phyloP scores from a whole-genome alignment of 2,888 invertebrate genomes.

The Agrilus cyanescens region DNA sequence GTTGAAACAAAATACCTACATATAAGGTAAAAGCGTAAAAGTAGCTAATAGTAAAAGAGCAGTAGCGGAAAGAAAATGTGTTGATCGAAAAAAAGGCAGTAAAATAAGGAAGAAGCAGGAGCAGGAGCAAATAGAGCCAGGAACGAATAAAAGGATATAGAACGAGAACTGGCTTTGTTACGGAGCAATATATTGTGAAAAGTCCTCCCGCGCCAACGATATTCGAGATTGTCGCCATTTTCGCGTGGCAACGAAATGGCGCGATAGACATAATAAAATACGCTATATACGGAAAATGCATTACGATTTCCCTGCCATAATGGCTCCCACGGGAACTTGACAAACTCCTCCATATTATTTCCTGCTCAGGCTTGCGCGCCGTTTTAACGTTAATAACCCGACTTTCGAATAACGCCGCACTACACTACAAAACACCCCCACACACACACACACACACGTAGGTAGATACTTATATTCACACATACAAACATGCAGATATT shows the following conservation, averaged over 20 bases:
- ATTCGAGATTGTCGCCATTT: constrained; percentile 35
- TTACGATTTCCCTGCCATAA: constrained; percentile 35
- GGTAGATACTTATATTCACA: too few relatives aligned
- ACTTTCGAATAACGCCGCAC: constrained; percentile 14
- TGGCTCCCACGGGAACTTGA: constrained; percentile 31
- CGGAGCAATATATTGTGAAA: constrained; percentile 20
- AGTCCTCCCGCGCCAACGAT: constrained; percentile 31
- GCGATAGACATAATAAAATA: constrained; percentile 38
- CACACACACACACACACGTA: too few relatives aligned
- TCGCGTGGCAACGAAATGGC: constrained; percentile 26
- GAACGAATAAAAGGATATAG: neutral
- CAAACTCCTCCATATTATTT: constrained; percentile 34
- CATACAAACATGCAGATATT: too few relatives aligned
- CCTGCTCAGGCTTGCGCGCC: constrained; percentile 24
- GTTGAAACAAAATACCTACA: too few relatives aligned
- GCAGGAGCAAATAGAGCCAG: too few relatives aligned
- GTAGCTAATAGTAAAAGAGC: too few relatives aligned
- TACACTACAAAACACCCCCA: too few relatives aligned
- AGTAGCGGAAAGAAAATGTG: too few relatives aligned
- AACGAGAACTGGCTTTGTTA: constrained; percentile 12
- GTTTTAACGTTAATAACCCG: constrained; percentile 32
- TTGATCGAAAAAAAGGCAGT: neutral
- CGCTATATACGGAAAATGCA: constrained; percentile 39
- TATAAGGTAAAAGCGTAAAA: too few relatives aligned
- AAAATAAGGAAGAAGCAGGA: too few relatives aligned